These are phyloP conservation scores for Desoria tigrina DNA, from an alignment of 2,888 invertebrate species.

Conservation along the genomic window DNA sequence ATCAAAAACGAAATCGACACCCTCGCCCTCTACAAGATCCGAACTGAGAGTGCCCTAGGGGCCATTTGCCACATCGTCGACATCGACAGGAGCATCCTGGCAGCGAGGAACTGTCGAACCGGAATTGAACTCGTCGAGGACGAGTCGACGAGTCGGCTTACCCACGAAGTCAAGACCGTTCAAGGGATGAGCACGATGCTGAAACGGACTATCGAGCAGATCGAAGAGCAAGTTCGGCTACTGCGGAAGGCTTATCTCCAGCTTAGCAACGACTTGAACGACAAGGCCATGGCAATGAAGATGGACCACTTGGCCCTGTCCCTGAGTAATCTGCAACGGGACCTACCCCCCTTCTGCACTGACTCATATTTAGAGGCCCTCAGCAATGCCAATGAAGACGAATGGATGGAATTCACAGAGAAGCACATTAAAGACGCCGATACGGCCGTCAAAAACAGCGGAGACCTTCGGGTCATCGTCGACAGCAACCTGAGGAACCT, in stretches of 20 bases:
- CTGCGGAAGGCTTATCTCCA: background rate
- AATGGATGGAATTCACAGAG: background rate
- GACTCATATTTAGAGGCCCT: background rate
- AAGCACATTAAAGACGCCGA: background rate
- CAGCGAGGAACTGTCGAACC: background rate
- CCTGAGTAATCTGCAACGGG: background rate
- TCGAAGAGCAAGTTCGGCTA: background rate
- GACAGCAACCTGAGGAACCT: background rate
- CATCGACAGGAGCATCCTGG: background rate
- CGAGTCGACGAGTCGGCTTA: background rate
- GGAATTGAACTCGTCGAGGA: constrained; percentile 5
- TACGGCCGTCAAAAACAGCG: background rate
- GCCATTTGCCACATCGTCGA: background rate
- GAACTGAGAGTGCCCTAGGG: background rate
- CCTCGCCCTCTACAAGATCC: background rate
- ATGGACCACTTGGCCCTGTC: background rate
- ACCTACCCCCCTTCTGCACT: background rate
- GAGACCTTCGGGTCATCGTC: background rate
- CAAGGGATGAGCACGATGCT: background rate
- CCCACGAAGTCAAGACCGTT: background rate
- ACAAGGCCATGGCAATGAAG: background rate
- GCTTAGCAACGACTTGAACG: background rate
- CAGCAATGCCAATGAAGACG: background rate
- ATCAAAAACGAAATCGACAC: constrained; percentile 1
- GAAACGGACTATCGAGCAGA: background rate